Percentiles rank a stretch among this genome's conserved stretches.
Evolutionary conservation across 30 jellyfish, hydroid and myxozoan species (phyloP).

Genomic region (Aurelia sp.): DNA sequence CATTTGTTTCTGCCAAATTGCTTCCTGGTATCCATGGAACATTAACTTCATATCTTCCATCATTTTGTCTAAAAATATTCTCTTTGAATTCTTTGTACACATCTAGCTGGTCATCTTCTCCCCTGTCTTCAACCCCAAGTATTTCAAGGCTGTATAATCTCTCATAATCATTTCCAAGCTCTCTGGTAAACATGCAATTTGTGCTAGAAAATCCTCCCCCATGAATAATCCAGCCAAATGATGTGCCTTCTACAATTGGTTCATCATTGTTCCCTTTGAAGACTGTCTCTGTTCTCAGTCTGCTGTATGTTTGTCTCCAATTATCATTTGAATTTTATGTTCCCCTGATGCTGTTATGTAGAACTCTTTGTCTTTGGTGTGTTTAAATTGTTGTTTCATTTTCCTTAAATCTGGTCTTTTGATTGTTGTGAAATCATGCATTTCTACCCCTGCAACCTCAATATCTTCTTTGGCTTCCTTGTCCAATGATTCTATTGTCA

Average conservation of each 20-base stretch:
- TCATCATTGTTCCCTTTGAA: slow-evolving; percentile 21
- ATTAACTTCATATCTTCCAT: slow-evolving; percentile 66
- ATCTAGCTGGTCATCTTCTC: slow-evolving; percentile 33
- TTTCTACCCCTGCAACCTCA: not conserved
- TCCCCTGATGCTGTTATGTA: slow-evolving; percentile 27
- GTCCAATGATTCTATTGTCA: not conserved
- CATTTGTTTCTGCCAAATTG: slow-evolving; percentile 53
- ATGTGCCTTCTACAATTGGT: not conserved
- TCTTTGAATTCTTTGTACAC: not conserved
- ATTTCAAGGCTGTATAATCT: slow-evolving; percentile 35
- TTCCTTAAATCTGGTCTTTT: slow-evolving; percentile 16
- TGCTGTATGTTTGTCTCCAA: slow-evolving; percentile 21
- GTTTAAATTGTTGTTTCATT: slow-evolving; percentile 14
- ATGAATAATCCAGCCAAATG: slow-evolving; percentile 47
- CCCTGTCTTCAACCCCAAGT: not conserved
- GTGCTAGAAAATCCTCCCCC: slow-evolving; percentile 20
- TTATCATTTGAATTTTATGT: slow-evolving; percentile 7
- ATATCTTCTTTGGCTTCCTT: slow-evolving; percentile 8
- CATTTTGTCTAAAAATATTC: slow-evolving; percentile 14
- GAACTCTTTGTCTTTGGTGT: slow-evolving; percentile 18
- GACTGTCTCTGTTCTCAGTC: slow-evolving; percentile 15
- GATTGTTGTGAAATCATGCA: slow-evolving; percentile 18
- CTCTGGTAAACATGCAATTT: slow-evolving; percentile 23
- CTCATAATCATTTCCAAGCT: not conserved
- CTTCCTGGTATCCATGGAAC: slow-evolving; percentile 78